Evolutionary conservation across 2,797 vertebrate genomes (phyloP), one percentile per base, ranked within the genome.

Genomic region (Coendou prehensilis): DNA sequence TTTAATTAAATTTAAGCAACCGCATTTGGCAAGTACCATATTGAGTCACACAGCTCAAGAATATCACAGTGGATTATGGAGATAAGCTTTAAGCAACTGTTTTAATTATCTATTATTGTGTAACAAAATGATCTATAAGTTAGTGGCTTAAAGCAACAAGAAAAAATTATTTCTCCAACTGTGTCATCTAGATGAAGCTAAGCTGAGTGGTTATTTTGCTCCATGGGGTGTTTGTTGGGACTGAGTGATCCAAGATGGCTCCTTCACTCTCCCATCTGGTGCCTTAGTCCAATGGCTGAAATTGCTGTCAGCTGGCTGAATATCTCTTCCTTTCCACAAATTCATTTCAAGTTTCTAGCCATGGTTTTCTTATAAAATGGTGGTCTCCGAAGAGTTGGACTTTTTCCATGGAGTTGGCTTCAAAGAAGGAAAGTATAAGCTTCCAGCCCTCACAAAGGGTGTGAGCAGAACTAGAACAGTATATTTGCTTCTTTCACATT

Each of bases 1-100:
- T 93, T 93, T 91, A 75, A 94, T 91, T 88, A 73, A 89, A 82
- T 86, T 47, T 95, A 85, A 93, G 50, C 45, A 91, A 91, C n/a
- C 28, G 23, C 54, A 76, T 81, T 91, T 91, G 37, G 28, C 47
- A 63, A 75, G 89, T 81, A 57, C 41, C 45, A 30, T 41, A 93
- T 26, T 93, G 67, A 56, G 89, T 71, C 59, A 85, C 57, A 85
- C 52, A 67, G 73, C 64, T 94, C 56, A 75, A 89, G 64, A 86
- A 45, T 75, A 96, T 28, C 71, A 56, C 61, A 64, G 50, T 45
- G 33, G 85, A 94, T 92, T 89, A 61, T 63, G 75, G 41, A 81
- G 69, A 63, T 57, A 91, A 91, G 30, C 22, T 91, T 91, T 89
- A 96, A 92, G 61, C 37, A 93, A 78, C 80, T 89, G n/a, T 89